Evolutionary conservation across 2,113 vertebrate species (phyloP).

Genomic region (Scytalopus superciliaris): DNA sequence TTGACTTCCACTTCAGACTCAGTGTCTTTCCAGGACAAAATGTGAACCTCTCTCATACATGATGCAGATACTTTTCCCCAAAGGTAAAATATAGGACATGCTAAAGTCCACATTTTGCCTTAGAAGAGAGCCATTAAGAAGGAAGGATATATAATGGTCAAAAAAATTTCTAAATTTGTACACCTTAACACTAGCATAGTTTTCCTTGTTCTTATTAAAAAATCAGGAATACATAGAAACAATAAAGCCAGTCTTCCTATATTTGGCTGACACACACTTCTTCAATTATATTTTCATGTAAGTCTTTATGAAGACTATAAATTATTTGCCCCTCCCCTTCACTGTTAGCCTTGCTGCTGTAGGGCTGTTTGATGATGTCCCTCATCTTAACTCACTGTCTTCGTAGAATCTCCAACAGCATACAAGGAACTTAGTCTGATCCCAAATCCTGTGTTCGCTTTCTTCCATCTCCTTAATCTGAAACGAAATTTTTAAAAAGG

Average conservation of each 20-base stretch:
- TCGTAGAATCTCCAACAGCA: slow-evolving; percentile 1
- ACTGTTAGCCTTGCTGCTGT: neutral
- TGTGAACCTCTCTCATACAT: neutral
- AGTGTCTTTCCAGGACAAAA: neutral
- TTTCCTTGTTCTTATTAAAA: neutral
- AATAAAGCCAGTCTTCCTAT: neutral
- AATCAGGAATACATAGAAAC: neutral
- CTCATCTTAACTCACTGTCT: neutral
- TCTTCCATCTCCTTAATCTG: neutral
- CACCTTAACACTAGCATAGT: neutral
- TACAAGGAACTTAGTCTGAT: neutral
- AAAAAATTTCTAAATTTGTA: neutral
- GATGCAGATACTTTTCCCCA: neutral
- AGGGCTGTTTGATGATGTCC: neutral
- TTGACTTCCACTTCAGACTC: neutral
- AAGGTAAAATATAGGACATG: neutral
- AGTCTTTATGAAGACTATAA: neutral
- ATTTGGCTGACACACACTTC: neutral
- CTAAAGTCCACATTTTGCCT: neutral
- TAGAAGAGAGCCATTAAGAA: neutral
- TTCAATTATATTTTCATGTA: neutral
- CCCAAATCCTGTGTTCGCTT: neutral
- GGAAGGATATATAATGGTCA: neutral
- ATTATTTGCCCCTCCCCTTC: neutral
- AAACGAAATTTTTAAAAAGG: neutral